Evolutionary conservation across 2,113 vertebrate genomes (phyloP), one percentile per base, ranked within the genome.

Genomic region (Thinocorus orbignyianus): DNA sequence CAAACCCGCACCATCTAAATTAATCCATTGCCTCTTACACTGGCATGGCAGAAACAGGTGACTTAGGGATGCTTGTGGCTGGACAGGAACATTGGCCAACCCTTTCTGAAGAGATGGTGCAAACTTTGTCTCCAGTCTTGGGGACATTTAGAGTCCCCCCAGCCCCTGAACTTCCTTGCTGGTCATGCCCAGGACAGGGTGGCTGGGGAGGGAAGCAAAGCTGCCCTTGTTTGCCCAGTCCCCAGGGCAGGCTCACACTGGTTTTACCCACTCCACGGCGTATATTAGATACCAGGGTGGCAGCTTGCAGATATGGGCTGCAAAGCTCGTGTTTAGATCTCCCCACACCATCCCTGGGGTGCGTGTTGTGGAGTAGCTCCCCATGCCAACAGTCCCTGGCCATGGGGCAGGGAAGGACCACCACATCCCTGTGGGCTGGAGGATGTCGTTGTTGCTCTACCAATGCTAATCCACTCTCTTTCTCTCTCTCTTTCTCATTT

Each of bases 391-490:
- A 26, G 41, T 13, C 19, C 48, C 23, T 6, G 1, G 35, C 6
- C 4, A 0, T 46, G 54, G 68, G 62, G 39, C 57, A 86, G 68
- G 73, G 81, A 48, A 85, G 42, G 66, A 64, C n/a, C n/a, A 17
- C 15, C 25, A 5, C 0, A 0, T 76, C 31, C 44, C 64, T 77
- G 58, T 4, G 0, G 68, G 73, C 23, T 14, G 23, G 51, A 51
- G 39, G 51, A 52, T 41, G 51, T 58, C 57, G 2, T 0, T 82
- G 57, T 58, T 64, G 64, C 57, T 60, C 58, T 74, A 46, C 16
- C 18, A 5, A 77, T 96, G 31, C 65, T 98, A 98, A 98, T 95
- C 42, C 17, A 49, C 64, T 77, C 49, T 96, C 42, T 94, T 54
- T 95, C 39, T 96, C 44, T 64, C 42, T 69, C 23, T 68, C 18